These are phyloP conservation scores for Mugil cephalus DNA, from an alignment of 2,113 vertebrate genomes.

Conservation along the genomic window DNA sequence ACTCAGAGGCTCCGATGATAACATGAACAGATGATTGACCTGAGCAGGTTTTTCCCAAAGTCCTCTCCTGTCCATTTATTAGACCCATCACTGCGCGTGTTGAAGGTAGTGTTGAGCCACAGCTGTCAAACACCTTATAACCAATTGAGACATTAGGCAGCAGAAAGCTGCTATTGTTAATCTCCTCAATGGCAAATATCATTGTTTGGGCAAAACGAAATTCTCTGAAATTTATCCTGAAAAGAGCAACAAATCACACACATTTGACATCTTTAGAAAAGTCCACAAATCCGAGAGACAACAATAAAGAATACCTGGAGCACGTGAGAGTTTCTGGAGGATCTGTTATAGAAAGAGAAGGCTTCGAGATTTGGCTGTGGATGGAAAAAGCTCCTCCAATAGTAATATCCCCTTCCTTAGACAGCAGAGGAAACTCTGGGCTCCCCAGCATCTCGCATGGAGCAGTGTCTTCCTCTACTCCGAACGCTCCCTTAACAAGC, in stretches of 20 bases:
- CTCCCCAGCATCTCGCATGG: slow-evolving; percentile 72
- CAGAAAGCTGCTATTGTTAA: slow-evolving; percentile 79
- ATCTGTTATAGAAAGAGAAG: slow-evolving; percentile 59
- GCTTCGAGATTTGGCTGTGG: slow-evolving; percentile 67
- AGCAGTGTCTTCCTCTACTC: slow-evolving; percentile 30
- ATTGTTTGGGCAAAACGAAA: slow-evolving; percentile 84
- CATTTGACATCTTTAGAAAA: background rate
- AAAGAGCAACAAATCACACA: background rate
- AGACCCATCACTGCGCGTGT: slow-evolving; percentile 79
- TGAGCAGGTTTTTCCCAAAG: slow-evolving; percentile 52
- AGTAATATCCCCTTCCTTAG: slow-evolving; percentile 74
- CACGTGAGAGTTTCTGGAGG: slow-evolving; percentile 71
- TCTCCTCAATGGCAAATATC: slow-evolving; percentile 85
- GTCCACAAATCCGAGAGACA: background rate
- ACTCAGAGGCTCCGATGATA: slow-evolving; percentile 84
- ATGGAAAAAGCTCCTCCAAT: slow-evolving; percentile 83
- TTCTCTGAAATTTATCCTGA: slow-evolving; percentile 81
- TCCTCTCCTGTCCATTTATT: slow-evolving; percentile 71
- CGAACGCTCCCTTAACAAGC: slow-evolving; percentile 38
- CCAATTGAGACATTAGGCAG: slow-evolving; percentile 82
- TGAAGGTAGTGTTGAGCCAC: slow-evolving; percentile 77
- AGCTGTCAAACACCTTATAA: slow-evolving; percentile 83
- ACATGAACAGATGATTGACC: slow-evolving; percentile 74
- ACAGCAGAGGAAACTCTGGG: slow-evolving; percentile 76
- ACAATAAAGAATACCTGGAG: slow-evolving; percentile 69